Percentiles rank a stretch among this genome's conserved stretches.
Conservation (phyloP, 2,797 vertebrate species). For the Acridotheres tristis region DNA sequence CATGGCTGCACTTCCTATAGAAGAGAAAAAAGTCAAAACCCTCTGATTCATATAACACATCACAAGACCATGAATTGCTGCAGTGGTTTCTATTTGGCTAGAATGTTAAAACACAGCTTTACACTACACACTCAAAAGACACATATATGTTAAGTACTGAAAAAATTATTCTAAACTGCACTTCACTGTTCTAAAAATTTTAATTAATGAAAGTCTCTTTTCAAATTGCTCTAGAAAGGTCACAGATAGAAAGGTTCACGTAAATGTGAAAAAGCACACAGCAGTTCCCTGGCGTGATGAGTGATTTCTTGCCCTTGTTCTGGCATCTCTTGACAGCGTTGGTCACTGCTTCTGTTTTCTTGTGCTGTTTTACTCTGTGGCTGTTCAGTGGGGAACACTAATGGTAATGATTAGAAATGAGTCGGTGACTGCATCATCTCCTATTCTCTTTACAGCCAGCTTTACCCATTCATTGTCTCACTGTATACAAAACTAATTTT, state of each 20-base stretch:
- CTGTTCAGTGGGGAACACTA: not conserved
- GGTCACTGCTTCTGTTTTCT: not conserved
- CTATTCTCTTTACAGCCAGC: not conserved
- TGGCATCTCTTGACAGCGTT: not conserved
- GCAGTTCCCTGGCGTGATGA: not conserved
- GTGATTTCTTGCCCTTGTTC: not conserved
- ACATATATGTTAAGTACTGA: not conserved
- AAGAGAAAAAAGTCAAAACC: not conserved
- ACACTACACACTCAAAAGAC: not conserved
- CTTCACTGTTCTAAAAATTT: not conserved
- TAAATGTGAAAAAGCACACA: not conserved
- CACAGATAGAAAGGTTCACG: fast-evolving
- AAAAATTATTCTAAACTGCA: not conserved
- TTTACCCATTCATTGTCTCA: not conserved
- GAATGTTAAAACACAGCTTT: not conserved
- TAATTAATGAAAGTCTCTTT: not conserved
- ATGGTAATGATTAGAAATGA: not conserved
- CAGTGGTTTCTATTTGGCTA: not conserved
- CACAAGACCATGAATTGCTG: not conserved
- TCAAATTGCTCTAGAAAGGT: not conserved
- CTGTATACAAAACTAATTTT: not conserved
- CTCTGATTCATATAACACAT: not conserved
- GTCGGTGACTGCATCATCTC: not conserved
- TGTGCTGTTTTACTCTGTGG: not conserved
- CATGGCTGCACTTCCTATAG: not conserved